Base-by-base conservation (phyloP, 64 coral and sea anemone genomes). In the Montipora efflorescens region DNA sequence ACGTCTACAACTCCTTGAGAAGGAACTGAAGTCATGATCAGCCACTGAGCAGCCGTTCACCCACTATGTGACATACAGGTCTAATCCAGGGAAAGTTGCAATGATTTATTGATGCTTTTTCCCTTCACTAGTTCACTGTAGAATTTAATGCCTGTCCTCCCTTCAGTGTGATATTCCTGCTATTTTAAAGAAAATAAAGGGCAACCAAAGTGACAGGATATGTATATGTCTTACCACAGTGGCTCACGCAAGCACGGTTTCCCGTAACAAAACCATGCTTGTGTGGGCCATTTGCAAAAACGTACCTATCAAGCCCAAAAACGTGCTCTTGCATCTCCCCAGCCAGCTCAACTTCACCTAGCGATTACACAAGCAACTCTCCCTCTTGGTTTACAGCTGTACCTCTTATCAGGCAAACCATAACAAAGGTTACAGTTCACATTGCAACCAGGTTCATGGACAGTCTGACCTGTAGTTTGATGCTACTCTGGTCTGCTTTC, bases 121-220 rank as follows among this genome's bases (percentile, higher is more conserved):
- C 85, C 11, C 25, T 88, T 48, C 14, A 88, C 46, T 88, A 3
- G 15, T 49, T 3, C 43, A 14, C 45, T 45, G 12, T 50, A 0
- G 72, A 87, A 48, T 87, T 70, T 11, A 53, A 87, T 72, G 83
- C 83, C 11, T 87, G 70, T 47, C 83, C 83, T 21, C 64, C 83
- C 5, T 87, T 87, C 16, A 87, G 83, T 87, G 83, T 70, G 64
- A 72, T 87, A 25, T 25, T 9, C 15, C 61, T 4, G 55, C 83
- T 12, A 6, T 69, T 12, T 59, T 87, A 44, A 36, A 72, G 36
- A 69, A 70, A 70, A 13, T 87, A 7, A 19, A 11, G 36, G 19
- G 47, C 44, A 66, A 87, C 36, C 66, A n/a, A 67, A 47, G 83
- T 66, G 64, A 16, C 83, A 10, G 83, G 83, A 7, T 36, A 36